Percentiles rank a stretch among this genome's conserved stretches.
Evolutionary conservation across 2,113 vertebrate species (phyloP).

Genomic region (Neomonachus schauinslandi): DNA sequence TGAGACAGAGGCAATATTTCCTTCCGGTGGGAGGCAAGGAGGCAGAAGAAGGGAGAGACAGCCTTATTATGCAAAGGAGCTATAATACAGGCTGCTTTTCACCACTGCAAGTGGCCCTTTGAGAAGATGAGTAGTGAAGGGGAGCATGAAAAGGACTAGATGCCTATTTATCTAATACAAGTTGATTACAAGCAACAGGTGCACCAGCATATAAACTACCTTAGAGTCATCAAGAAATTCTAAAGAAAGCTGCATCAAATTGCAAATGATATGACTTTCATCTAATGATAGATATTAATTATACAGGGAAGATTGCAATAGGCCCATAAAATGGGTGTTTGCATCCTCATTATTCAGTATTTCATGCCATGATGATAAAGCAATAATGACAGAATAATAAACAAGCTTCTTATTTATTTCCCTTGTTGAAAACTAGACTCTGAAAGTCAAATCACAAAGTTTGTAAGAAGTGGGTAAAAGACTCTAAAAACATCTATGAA

Average conservation of each 20-base stretch:
- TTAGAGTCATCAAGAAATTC: constrained; percentile 61
- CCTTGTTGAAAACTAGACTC: constrained; percentile 49
- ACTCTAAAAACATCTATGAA: neutral
- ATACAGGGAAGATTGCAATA: constrained; percentile 72
- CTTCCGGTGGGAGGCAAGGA: constrained; percentile 54
- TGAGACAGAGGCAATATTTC: constrained; percentile 73
- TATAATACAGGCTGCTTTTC: constrained; percentile 22
- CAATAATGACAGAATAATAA: constrained; percentile 78
- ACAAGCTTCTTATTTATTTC: constrained; percentile 75
- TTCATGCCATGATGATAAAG: constrained; percentile 73
- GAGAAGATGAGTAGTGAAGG: constrained; percentile 50
- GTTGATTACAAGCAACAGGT: constrained; percentile 76
- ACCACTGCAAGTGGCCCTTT: neutral
- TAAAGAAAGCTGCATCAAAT: constrained; percentile 69
- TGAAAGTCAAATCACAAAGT: constrained; percentile 78
- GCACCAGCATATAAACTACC: constrained; percentile 56
- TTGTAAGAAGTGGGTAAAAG: neutral
- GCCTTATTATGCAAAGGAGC: constrained; percentile 61
- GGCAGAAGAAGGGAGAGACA: neutral
- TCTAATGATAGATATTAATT: constrained; percentile 80
- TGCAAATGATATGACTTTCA: constrained; percentile 75
- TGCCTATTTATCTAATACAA: constrained; percentile 63
- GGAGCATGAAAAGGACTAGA: neutral
- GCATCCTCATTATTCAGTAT: constrained; percentile 76
- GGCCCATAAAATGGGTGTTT: constrained; percentile 72